Base-by-base conservation (phyloP, 2,888 invertebrate genomes). In the Cepaea hortensis region DNA sequence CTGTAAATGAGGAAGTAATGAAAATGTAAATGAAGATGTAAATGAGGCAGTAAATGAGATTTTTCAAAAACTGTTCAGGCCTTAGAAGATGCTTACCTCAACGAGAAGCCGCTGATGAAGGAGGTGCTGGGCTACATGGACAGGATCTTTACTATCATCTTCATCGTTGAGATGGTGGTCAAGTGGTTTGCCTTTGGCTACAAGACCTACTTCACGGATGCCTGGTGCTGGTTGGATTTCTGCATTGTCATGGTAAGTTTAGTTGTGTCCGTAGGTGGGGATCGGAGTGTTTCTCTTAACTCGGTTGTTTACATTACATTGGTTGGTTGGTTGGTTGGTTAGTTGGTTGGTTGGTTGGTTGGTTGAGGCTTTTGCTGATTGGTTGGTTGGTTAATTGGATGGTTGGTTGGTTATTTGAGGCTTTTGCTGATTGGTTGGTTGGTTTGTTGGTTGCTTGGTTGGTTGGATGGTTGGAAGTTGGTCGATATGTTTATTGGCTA, bases 161-260 rank as follows among this genome's bases (percentile, higher is more conserved):
- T 99, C 96, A 98, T 98, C 96, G 95, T 98, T 93, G 99, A 99
- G 96, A 99, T 99, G 99, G 97, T 99, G 95, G 97, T 99, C 95
- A 99, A 99, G 95, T 99, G 98, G 98, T 96, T 98, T 94, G 98
- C 98, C 90, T 96, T 98, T 94, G 99, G 99, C 93, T 98, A 98
- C 95, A 97, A 97, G 94, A 98, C 98, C 94, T 99, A 99, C 95
- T 99, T 99, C 95, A 98, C 98, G 81, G 99, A 99, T 94, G 98
- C 98, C 89, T 99, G 99, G 99, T 99, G 99, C 95, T 99, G 98
- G 99, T 96, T 99, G 93, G 99, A 99, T 96, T 99, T 99, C 95
- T 96, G 98, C 94, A 99, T 99, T 81, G 88, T 88, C 9, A 68
- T 85, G 68, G 87, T 87, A 15, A 84, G 88, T 76, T 3, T 55